phyloP scores from a whole-genome alignment of 2,888 invertebrate species.

The Digitonthophagus gazella region DNA sequence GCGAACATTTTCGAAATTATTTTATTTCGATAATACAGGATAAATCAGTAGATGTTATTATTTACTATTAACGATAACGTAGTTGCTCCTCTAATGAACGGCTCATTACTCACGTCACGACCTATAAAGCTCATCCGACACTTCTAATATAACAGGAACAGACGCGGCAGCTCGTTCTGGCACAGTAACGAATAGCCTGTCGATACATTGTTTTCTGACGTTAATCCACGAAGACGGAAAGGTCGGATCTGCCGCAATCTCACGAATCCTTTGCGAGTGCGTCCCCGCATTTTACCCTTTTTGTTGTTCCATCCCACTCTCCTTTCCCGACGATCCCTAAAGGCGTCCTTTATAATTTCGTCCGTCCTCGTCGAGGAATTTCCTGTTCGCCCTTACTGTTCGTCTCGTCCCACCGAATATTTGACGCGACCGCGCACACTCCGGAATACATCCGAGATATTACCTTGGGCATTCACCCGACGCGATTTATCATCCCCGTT shows the following conservation, averaged over 20 bases:
- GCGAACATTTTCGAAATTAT: too few species aligned
- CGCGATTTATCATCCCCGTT: background rate
- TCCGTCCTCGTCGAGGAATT: background rate
- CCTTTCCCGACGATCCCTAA: background rate
- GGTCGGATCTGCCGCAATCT: constrained; percentile 10
- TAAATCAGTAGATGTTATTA: too few species aligned
- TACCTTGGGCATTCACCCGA: background rate
- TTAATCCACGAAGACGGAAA: constrained; percentile 12
- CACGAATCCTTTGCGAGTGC: constrained; percentile 1
- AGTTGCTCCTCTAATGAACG: background rate
- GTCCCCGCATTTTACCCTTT: constrained; percentile 3
- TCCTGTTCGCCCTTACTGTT: background rate
- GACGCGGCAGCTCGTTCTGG: background rate
- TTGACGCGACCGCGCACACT: background rate
- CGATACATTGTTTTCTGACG: constrained; percentile 15
- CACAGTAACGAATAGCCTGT: constrained; percentile 11
- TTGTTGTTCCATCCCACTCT: background rate
- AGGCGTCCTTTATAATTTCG: background rate
- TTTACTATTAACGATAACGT: too few species aligned
- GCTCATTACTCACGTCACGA: background rate
- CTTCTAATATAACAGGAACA: background rate
- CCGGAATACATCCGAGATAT: background rate
- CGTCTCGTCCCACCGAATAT: background rate
- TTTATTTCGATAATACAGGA: too few species aligned
- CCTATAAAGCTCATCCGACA: background rate